Percentiles rank a stretch among this genome's conserved stretches.
These are phyloP conservation scores for Apis cerana DNA, from an alignment of 1,140 invertebrate genomes.

Conservation along the genomic window DNA sequence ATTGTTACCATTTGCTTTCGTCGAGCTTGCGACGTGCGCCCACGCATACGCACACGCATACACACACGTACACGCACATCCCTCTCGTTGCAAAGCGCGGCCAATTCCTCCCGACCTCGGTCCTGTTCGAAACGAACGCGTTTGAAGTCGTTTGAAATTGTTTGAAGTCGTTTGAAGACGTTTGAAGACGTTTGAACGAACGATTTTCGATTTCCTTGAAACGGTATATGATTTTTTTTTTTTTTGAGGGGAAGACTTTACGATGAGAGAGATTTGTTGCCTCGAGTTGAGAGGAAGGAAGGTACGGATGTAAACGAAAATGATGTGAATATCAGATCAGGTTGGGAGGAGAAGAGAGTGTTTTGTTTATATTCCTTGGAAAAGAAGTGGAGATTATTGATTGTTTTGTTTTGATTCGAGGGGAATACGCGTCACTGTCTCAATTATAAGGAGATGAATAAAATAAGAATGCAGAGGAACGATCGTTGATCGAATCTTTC, in stretches of 20 bases:
- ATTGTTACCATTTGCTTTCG: conserved; percentile 48
- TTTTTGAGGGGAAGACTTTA: too few species aligned
- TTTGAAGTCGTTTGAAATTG: background rate
- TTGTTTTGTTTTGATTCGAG: background rate
- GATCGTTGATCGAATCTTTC: background rate
- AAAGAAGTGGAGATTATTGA: too few species aligned
- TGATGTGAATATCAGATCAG: too few species aligned
- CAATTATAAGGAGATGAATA: background rate
- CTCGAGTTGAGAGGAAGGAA: too few species aligned
- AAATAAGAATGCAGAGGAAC: background rate
- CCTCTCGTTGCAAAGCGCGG: background rate
- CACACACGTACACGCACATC: background rate
- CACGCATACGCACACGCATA: background rate
- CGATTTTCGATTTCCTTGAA: too few species aligned
- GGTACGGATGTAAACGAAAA: too few species aligned
- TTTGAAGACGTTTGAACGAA: background rate
- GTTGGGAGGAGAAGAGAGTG: too few species aligned
- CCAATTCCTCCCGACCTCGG: too few species aligned
- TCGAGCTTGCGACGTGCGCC: conserved; percentile 23
- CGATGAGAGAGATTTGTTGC: too few species aligned
- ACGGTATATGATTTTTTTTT: too few species aligned
- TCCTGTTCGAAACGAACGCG: too few species aligned
- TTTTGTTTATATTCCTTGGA: too few species aligned
- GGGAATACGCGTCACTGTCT: background rate
- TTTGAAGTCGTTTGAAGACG: background rate